Evolutionary conservation across 2,113 vertebrate species (phyloP), one percentile per base, ranked within the genome.

Genomic region (Stomatorhinus ivindoensis): DNA sequence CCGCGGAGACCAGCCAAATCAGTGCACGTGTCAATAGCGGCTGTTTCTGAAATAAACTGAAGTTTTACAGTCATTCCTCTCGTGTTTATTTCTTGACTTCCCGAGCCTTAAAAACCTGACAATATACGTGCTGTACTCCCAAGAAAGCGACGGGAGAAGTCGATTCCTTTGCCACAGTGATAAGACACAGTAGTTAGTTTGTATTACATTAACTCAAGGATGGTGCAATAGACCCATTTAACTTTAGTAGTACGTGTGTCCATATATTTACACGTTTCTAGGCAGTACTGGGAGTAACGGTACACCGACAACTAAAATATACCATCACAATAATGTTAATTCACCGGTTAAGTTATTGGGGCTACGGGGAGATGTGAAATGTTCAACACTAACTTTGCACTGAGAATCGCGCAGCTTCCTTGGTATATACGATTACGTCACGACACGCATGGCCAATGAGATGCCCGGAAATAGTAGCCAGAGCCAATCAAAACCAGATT

Each of bases 371-470:
- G 15, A 15, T 7, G 13, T 39, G 19, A 42, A 31, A 13, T 13
- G 27, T 65, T 3, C 61, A 69, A 69, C 61, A 69, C 10, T 69
- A 11, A 69, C 4, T 69, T 31, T 13, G n/a, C 13, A 53, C 48
- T 9, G 85, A 86, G 27, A 84, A 47, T 48, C 17, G 13, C 48
- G n/a, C 10, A 87, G 31, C 50, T 87, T 55, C 85, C 85, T 5
- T 39, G 4, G 69, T 3, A 39, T 17, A 4, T 4, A 17, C 13
- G 4, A n/a, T 17, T 51, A 50, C 58, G 61, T 88, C 58, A 88
- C 42, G n/a, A 19, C 5, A 31, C 3, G 3, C n/a, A 88, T 2
- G 93, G 69, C 95, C 95, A 95, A 96, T 95, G 65, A 47, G 0
- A 4, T 65, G 13, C 21, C 8, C 80, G 55, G 2, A 24, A 0